phyloP scores from a whole-genome alignment of 2,113 vertebrate genomes.

The Seriola rivoliana region DNA sequence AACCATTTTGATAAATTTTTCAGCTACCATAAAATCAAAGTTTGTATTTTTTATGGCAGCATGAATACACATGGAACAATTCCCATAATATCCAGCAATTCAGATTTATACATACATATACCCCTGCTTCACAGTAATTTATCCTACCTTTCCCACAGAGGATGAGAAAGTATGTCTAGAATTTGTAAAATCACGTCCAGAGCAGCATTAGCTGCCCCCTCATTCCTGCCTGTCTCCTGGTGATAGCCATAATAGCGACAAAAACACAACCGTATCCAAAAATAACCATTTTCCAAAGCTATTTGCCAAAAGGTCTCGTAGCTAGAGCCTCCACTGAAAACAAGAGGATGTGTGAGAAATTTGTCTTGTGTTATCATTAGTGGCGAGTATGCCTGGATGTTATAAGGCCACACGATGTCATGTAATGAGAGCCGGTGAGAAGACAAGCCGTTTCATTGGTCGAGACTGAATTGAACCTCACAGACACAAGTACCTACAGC shows the following conservation, averaged over 20 bases:
- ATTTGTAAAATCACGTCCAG: slow-evolving; percentile 66
- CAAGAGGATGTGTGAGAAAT: slow-evolving; percentile 57
- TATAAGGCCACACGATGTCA: slow-evolving; percentile 42
- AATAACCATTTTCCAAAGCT: slow-evolving; percentile 73
- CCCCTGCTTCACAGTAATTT: slow-evolving; percentile 42
- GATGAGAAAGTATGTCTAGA: slow-evolving; percentile 75
- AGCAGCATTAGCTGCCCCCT: slow-evolving; percentile 55
- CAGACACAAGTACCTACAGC: slow-evolving; percentile 25
- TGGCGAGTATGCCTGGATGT: slow-evolving; percentile 15
- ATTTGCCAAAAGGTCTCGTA: slow-evolving; percentile 65
- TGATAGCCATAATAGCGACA: slow-evolving; percentile 61
- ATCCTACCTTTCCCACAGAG: slow-evolving; percentile 61
- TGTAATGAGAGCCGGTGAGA: slow-evolving; percentile 47
- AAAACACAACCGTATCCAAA: slow-evolving; percentile 79
- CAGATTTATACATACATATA: slow-evolving; percentile 67
- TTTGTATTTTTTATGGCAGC: slow-evolving; percentile 70
- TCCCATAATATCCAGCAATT: slow-evolving; percentile 65
- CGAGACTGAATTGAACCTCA: slow-evolving; percentile 29
- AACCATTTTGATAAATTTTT: slow-evolving; percentile 77
- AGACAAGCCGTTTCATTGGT: slow-evolving; percentile 53
- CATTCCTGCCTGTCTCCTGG: slow-evolving; percentile 72
- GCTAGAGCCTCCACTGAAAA: slow-evolving; percentile 53
- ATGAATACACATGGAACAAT: slow-evolving; percentile 70
- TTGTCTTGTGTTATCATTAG: slow-evolving; percentile 57
- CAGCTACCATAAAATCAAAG: slow-evolving; percentile 71